Conservation (phyloP, 2,888 invertebrate genomes). For the Adineta ricciae region DNA sequence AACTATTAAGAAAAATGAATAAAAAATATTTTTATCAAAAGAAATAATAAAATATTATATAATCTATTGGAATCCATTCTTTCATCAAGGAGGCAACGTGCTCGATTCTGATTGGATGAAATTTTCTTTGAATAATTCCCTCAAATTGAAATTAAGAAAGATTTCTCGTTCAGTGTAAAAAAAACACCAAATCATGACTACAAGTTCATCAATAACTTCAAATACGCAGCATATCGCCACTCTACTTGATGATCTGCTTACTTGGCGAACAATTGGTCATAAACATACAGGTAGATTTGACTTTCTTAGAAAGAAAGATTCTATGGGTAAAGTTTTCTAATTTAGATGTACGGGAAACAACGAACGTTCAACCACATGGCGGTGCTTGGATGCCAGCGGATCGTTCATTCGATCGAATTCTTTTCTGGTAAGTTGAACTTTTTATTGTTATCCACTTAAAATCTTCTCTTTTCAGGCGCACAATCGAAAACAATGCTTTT, state of each 20-base stretch:
- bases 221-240: not conserved
- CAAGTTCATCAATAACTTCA: not conserved
- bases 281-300: not conserved
- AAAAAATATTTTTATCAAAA: not conserved
- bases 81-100: not conserved
- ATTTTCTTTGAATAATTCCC: not conserved
- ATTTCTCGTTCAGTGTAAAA: not conserved
- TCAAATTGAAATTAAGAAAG: not conserved
- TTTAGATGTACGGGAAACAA: not conserved
- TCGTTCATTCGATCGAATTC: not conserved
- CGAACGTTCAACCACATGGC: not conserved
- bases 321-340: too few species aligned
- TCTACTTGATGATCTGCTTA: not conserved
- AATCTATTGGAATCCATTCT: not conserved
- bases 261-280: not conserved
- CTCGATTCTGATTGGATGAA: not conserved
- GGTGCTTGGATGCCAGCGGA: slow-evolving; percentile 16
- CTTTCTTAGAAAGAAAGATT: too few species aligned
- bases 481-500: not conserved
- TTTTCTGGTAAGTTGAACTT: not conserved
- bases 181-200: not conserved
- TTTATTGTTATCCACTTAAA: not conserved
- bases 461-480: too few species aligned
- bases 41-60: not conserved
- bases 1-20: not conserved